Evolutionary conservation across 2,888 invertebrate genomes (phyloP).

Genomic region (Platypus cylindrus): DNA sequence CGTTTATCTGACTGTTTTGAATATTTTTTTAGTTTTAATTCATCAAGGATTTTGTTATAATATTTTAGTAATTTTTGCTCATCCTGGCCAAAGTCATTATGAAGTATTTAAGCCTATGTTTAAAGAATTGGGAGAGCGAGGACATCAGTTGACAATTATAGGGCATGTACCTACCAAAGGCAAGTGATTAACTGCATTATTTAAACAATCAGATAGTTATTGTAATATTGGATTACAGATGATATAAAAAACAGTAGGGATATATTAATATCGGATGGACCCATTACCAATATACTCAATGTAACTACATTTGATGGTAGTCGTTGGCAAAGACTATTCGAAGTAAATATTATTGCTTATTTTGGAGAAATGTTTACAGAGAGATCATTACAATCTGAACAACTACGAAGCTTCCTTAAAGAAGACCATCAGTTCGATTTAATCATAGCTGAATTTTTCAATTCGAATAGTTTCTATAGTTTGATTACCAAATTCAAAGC

Average conservation of each 20-base stretch:
- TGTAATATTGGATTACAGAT: too few relatives aligned
- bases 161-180: constrained; percentile 43
- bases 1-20: background rate
- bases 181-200: background rate
- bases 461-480: constrained; percentile 56
- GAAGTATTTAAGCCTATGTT: constrained; percentile 49
- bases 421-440: constrained; percentile 48
- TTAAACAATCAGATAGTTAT: background rate
- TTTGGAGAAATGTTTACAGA: constrained; percentile 12
- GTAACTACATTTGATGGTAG: constrained; percentile 6
- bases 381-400: constrained; percentile 24
- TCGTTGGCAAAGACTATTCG: constrained; percentile 9
- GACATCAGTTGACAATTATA: constrained; percentile 55
- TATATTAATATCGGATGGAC: constrained; percentile 6
- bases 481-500: constrained; percentile 46
- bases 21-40: background rate
- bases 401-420: constrained; percentile 29
- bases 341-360: constrained; percentile 8
- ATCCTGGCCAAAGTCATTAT: constrained; percentile 60
- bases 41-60: too few relatives aligned
- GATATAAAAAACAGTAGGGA: constrained; percentile 13
- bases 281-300: constrained; percentile 5
- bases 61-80: constrained; percentile 54
- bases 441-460: constrained; percentile 53
- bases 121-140: constrained; percentile 44